Base-by-base conservation (phyloP, 2,888 invertebrate genomes). In the Andrena chrysosceles region DNA sequence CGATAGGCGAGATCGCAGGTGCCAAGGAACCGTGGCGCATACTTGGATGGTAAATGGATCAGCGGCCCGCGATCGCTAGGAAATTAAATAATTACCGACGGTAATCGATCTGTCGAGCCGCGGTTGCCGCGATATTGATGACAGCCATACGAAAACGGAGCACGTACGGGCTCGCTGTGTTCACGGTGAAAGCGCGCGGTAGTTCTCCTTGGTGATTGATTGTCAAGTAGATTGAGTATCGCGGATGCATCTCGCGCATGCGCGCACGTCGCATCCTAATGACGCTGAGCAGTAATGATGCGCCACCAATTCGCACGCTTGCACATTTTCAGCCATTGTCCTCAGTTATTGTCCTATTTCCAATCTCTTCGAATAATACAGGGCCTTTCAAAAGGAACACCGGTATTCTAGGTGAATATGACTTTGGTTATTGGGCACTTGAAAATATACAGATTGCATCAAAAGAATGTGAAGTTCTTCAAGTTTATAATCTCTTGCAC, bases 191-290 rank as follows among this genome's bases (percentile, higher is more conserved):
- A 86, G 81, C 84, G 80, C 67, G 77, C 86, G 84, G 85, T 84
- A 77, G 76, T 78, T 84, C 73, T 64, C 79, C 64, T 42, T 66
- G 64, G 67, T 85, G 87, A 87, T 87, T 85, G 85, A 87, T 87
- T 80, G 87, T 80, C 84, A 74, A 66, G 77, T 70, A 83, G 87
- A 87, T 87, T 78, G 86, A 87, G 84, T 76, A 80, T 80, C 87
- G 67, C 13, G 59, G 81, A 87, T 87, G 78, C 76, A 85, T 87
- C 75, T 80, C 52, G 66, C 74, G 56, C 73, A 70, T 68, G 70
- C 70, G 69, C 77, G 64, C 72, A 85, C 71, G 72, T 49, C 75
- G 62, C 29, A 48, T 29, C 63, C 59, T 87, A 87, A 87, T 81
- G 81, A 87, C 71, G 70, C 29, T 23, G 10, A 49, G 33, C 48